A percentile compares a stretch with the other conserved stretches of the same genome.
phyloP scores from a whole-genome alignment of 2,888 invertebrate genomes.

The Aphidius colemani region DNA sequence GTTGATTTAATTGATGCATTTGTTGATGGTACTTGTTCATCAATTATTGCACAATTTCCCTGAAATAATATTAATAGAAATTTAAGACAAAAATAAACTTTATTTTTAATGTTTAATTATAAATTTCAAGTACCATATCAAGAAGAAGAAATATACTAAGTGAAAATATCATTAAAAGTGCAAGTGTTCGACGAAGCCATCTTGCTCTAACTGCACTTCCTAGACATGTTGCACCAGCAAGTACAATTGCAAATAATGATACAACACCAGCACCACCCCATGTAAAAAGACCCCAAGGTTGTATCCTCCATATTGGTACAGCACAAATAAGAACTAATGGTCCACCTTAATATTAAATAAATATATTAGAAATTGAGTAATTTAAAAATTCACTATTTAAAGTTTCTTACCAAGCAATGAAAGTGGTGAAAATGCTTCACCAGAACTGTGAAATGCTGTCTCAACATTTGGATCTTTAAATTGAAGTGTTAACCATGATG shows the following conservation, averaged over 20 bases:
- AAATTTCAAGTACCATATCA: conserved; percentile 45
- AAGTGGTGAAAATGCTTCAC: conserved; percentile 70
- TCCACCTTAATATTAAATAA: conserved; percentile 48
- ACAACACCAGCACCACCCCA: conserved; percentile 56
- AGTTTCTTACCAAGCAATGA: conserved; percentile 63
- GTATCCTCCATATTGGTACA: conserved; percentile 55
- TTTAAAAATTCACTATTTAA: too few relatives aligned
- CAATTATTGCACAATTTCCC: conserved; percentile 53
- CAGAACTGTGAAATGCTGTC: conserved; percentile 68
- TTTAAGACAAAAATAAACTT: too few relatives aligned
- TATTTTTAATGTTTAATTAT: neutral
- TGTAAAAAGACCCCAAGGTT: conserved; percentile 56
- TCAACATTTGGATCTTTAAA: conserved; percentile 73
- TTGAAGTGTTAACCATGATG: conserved; percentile 68
- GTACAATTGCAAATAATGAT: conserved; percentile 51
- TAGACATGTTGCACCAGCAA: conserved; percentile 56
- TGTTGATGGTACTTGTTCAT: conserved; percentile 43
- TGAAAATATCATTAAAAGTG: conserved; percentile 55
- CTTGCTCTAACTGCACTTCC: conserved; percentile 55
- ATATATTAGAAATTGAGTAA: neutral
- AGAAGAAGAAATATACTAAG: conserved; percentile 52
- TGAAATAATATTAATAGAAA: conserved; percentile 30
- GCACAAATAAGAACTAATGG: conserved; percentile 66
- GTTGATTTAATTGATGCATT: conserved; percentile 53
- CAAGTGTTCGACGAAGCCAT: conserved; percentile 55